Evolutionary conservation across 2,113 vertebrate species (phyloP), one percentile per base, ranked within the genome.

Genomic region (Chaenocephalus aceratus): DNA sequence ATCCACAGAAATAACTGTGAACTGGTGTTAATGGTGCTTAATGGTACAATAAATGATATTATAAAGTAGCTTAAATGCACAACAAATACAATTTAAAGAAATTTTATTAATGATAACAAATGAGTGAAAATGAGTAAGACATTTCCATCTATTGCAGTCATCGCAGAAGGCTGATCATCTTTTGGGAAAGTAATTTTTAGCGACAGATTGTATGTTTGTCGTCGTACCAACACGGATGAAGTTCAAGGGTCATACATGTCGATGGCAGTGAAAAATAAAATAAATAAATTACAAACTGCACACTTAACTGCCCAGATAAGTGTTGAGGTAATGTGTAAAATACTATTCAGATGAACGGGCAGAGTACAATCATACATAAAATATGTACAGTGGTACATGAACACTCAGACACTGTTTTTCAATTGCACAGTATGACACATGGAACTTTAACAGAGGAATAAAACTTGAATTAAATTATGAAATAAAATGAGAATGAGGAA

Each of bases 241-340:
- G 75, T 75, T 87, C 63, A 75, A 82, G 73, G 64, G 86, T 78
- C n/a, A 48, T 46, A 85, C 57, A 51, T 52, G 68, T 83, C 14
- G 64, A 91, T 74, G 64, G 72, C 45, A 72, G 71, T 79, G 72
- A 75, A 65, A 84, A 68, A 77, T 61, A 4, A 78, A 53, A 72
- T 80, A 83, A 66, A 36, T 41, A 69, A 77, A 82, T 72, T 62
- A 88, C 88, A 92, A 77, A 85, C 72, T 66, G 83, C 79, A 91
- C 92, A 93, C 87, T 92, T 91, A 88, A 81, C 86, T 90, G 81
- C 90, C 88, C 87, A 82, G 87, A 84, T 93, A 92, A 93, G 90
- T 92, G 90, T 87, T 94, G 94, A 95, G 94, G 94, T 95, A 95
- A 94, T 94, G 91, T 86, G 86, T 91, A 90, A 89, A 91, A 89